Base-by-base conservation (phyloP, 2,113 vertebrate genomes). In the Rhinolophus sinicus region DNA sequence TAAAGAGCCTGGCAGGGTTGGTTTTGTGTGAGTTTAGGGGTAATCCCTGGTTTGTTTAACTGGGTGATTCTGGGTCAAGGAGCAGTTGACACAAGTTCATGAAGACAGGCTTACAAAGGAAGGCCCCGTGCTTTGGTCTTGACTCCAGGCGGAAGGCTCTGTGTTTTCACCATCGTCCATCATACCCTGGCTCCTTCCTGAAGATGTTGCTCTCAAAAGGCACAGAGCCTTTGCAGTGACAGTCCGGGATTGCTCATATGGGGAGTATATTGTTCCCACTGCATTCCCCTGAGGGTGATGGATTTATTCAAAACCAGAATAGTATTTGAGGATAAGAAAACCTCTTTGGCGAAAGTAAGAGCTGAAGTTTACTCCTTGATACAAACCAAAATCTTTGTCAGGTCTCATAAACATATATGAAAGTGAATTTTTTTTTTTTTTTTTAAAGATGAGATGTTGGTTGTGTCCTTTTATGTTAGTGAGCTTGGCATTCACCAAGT, bases 11-110 rank as follows among this genome's bases (percentile, higher is more conserved):
- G 97, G 96, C 96, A 92, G 97, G 94, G 85, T 98, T 97, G 97
- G 96, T 97, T 98, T 98, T 98, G 97, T 97, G 80, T 97, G 96
- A 97, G 94, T 97, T 96, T 97, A 97, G 97, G 97, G 96, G 95
- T 98, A 98, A 98, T 98, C 96, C 96, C 77, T 35, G 82, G 95
- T 97, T 98, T 98, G 94, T 98, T 64, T 98, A 97, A 97, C 94
- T 97, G 96, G 75, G 0, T 8, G 94, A 98, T 98, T 98, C 94
- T 97, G 96, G 98, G 98, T 98, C 98, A 98, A 94, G 89, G 97
- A 98, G 92, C 97, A 97, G 87, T 95, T 93, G 83, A 67, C 77
- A 77, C 78, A 87, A 56, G 14, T 75, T 38, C 60, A 22, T 13
- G 1, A 70, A 86, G 83, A 0, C 0, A 96, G 73, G 0, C n/a